Evolutionary conservation across 1,140 invertebrate species (phyloP).

Genomic region (Musca vetustissima): DNA sequence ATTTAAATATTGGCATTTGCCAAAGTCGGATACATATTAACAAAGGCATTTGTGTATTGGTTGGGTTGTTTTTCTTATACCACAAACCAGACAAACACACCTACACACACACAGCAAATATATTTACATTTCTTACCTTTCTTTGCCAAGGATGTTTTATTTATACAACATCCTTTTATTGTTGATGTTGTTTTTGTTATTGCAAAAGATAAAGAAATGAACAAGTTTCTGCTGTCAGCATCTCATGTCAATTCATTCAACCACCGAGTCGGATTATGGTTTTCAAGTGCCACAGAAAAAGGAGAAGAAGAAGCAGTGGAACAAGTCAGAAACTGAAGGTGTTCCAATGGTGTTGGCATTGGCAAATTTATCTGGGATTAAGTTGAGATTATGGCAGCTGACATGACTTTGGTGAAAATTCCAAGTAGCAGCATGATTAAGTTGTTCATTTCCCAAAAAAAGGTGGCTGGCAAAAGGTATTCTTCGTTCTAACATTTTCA

Average conservation of each 20-base stretch:
- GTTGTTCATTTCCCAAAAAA: constrained; percentile 19
- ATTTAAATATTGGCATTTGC: too few species aligned
- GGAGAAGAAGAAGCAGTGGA: too few species aligned
- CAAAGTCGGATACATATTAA: neutral
- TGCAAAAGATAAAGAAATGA: neutral
- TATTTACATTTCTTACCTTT: too few species aligned
- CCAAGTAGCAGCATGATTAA: constrained; percentile 23
- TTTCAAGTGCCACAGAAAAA: too few species aligned
- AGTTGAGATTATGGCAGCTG: constrained; percentile 45
- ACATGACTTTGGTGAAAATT: constrained; percentile 38
- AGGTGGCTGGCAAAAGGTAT: neutral
- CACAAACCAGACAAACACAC: too few species aligned
- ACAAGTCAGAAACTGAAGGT: too few species aligned
- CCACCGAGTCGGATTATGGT: neutral
- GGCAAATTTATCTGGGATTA: constrained; percentile 24
- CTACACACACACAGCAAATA: too few species aligned
- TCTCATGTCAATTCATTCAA: too few species aligned
- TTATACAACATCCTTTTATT: neutral
- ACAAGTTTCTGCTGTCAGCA: neutral
- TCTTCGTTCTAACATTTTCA: neutral
- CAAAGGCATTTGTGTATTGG: too few species aligned
- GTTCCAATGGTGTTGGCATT: constrained; percentile 5
- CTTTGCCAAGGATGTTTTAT: neutral
- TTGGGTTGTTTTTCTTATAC: too few species aligned
- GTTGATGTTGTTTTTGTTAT: neutral